Conservation (phyloP, 2,797 vertebrate genomes). For the Phoebastria nigripes region DNA sequence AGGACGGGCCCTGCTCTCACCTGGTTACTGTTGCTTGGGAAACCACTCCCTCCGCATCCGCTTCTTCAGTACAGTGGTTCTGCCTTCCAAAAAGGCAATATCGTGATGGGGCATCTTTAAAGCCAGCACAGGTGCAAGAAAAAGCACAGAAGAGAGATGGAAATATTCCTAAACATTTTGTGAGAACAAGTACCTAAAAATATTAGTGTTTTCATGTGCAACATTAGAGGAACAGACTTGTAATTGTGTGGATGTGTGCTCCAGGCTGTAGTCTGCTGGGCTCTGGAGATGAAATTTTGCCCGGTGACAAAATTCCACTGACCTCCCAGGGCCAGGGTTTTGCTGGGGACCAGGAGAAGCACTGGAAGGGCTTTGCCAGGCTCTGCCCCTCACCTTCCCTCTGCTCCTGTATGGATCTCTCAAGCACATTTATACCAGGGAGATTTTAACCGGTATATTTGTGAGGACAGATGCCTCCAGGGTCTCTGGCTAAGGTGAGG, state of each 20-base stretch:
- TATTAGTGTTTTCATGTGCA: not conserved
- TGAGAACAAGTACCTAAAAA: not conserved
- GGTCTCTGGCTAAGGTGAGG: not conserved
- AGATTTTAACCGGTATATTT: not conserved
- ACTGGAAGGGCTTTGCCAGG: not conserved
- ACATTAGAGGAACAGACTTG: not conserved
- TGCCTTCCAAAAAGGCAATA: not conserved
- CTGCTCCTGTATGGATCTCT: not conserved
- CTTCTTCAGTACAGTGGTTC: not conserved
- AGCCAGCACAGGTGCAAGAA: not conserved
- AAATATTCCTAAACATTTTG: not conserved
- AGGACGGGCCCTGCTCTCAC: not conserved
- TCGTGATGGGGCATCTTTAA: not conserved
- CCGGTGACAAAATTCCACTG: not conserved
- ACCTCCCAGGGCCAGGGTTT: not conserved
- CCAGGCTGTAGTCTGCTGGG: not conserved
- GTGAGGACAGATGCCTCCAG: not conserved
- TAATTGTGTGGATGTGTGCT: not conserved
- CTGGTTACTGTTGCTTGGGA: slow-evolving; percentile 15
- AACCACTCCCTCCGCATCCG: not conserved
- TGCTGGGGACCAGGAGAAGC: not conserved
- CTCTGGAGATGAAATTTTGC: not conserved
- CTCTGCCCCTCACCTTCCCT: not conserved
- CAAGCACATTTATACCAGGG: not conserved
- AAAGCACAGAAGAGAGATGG: not conserved